Base-by-base conservation (phyloP, 2,888 invertebrate species). In the Adela reaumurella region DNA sequence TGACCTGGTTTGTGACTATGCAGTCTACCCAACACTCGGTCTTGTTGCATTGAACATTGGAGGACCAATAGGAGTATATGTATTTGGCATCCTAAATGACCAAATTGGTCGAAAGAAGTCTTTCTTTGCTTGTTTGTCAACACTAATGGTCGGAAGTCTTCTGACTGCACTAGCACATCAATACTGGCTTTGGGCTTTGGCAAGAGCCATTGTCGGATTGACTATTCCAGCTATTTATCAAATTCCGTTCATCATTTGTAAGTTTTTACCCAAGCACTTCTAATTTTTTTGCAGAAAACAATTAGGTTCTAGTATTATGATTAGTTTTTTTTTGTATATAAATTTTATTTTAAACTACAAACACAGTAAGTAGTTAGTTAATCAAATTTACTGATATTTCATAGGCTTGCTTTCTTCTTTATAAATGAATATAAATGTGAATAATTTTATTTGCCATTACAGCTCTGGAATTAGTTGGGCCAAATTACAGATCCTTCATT, bases 181-280 rank as follows among this genome's bases (percentile, higher is more conserved):
- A 60, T 94, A 90, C 65, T 90, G 90, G 88, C 83, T 84, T 54
- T 95, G 95, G 92, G 86, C 90, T 1, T 73, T 84, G 2, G 90
- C 91, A 58, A 81, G 95, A 53, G 78, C 88, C 17, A 79, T 93
- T 46, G 94, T 94, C n/a, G 96, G 96, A 2, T 71, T 94, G 5
- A 93, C 94, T 0, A 91, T 95, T 59, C 94, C 95, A 3, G 94
- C 94, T 1, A 87, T 95, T 42, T 94, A 95, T 68, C 94, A 94
- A 74, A 94, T 95, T 68, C 95, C 96, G 1, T 94, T 94, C 65
- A 94, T 95, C 51, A 94, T 96, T 61, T 92, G 95, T 95, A 74
- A 84, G 88, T 82, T 61, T 52, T 29, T 46, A n/a, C n/a, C n/a
- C n/a, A n/a, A n/a, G n/a, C n/a, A n/a, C n/a, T n/a, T 14, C 3